These are phyloP conservation scores for Andrena haemorrhoa DNA, from an alignment of 2,888 invertebrate species.

Conservation along the genomic window DNA sequence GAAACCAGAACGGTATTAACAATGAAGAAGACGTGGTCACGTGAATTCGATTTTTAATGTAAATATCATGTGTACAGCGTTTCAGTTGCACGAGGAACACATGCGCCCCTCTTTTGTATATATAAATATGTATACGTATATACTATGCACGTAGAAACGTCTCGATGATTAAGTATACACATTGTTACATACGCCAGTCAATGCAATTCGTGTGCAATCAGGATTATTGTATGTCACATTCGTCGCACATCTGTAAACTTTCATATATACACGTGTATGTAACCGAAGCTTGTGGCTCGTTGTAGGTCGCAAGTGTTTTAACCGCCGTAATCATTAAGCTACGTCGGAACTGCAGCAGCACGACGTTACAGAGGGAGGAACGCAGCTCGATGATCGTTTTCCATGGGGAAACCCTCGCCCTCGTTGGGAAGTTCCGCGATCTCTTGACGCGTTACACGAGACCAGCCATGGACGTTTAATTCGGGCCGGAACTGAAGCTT, in stretches of 20 bases:
- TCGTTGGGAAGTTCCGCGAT: slow-evolving; percentile 11
- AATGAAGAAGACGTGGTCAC: neutral
- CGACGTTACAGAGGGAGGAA: neutral
- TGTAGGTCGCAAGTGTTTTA: slow-evolving; percentile 9
- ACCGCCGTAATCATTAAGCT: slow-evolving; percentile 17
- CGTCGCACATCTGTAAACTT: slow-evolving; percentile 33
- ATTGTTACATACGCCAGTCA: slow-evolving; percentile 10
- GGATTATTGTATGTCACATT: neutral
- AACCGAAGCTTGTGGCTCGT: neutral
- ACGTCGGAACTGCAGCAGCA: slow-evolving; percentile 15
- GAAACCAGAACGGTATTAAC: slow-evolving; percentile 21
- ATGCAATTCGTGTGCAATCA: slow-evolving; percentile 10
- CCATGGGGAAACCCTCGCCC: neutral
- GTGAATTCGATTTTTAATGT: slow-evolving; percentile 43
- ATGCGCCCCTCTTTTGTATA: slow-evolving; percentile 35
- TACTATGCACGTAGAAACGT: slow-evolving; percentile 16
- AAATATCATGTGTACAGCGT: slow-evolving; percentile 52
- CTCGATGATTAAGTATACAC: slow-evolving; percentile 13
- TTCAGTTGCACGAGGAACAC: slow-evolving; percentile 25
- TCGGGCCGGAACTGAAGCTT: slow-evolving; percentile 15
- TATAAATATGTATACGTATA: neutral
- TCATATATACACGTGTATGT: slow-evolving; percentile 1
- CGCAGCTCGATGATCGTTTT: neutral
- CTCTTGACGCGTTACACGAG: slow-evolving; percentile 22
- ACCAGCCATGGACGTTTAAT: slow-evolving; percentile 16